Percentiles rank a stretch among this genome's conserved stretches.
Evolutionary conservation across 2,797 vertebrate species (phyloP).

Genomic region (Sebastiscus tertius): DNA sequence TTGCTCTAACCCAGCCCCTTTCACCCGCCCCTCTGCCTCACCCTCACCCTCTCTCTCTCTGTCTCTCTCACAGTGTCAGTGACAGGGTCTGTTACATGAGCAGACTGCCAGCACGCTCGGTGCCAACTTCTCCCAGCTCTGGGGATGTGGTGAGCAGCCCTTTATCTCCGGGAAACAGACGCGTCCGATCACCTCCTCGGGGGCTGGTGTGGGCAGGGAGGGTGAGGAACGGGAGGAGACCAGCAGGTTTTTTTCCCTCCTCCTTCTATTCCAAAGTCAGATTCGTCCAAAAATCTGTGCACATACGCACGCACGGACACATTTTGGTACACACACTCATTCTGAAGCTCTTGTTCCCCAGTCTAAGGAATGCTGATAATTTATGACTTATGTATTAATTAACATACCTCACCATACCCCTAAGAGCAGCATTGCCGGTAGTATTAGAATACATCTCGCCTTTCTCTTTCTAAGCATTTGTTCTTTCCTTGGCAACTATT

Average conservation of each 20-base stretch:
- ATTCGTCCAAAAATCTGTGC: slow-evolving; percentile 31
- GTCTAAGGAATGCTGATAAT: slow-evolving; percentile 29
- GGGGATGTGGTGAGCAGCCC: slow-evolving; percentile 75
- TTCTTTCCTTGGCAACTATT: slow-evolving; percentile 43
- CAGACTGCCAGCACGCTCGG: slow-evolving; percentile 64
- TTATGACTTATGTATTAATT: slow-evolving; percentile 64
- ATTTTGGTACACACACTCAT: background rate
- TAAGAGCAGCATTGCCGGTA: slow-evolving; percentile 3
- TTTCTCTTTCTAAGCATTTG: background rate
- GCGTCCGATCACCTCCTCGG: slow-evolving; percentile 74
- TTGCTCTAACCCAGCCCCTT: slow-evolving; percentile 17
- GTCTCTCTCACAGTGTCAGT: slow-evolving; percentile 65
- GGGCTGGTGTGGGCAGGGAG: slow-evolving; percentile 62
- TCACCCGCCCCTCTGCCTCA: slow-evolving; percentile 30
- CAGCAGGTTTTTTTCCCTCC: slow-evolving; percentile 41
- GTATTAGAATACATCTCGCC: slow-evolving; percentile 28
- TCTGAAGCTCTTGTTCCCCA: slow-evolving; percentile 9
- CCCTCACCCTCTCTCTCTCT: slow-evolving; percentile 27
- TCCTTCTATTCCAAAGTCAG: slow-evolving; percentile 36
- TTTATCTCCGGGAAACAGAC: slow-evolving; percentile 87
- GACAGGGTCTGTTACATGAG: slow-evolving; percentile 76
- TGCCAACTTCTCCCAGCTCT: slow-evolving; percentile 78
- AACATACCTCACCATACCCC: slow-evolving; percentile 40
- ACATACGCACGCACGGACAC: background rate
- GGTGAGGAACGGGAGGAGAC: slow-evolving; percentile 54